phyloP scores from a whole-genome alignment of 2,888 invertebrate genomes.

The Melanostoma mellinum region DNA sequence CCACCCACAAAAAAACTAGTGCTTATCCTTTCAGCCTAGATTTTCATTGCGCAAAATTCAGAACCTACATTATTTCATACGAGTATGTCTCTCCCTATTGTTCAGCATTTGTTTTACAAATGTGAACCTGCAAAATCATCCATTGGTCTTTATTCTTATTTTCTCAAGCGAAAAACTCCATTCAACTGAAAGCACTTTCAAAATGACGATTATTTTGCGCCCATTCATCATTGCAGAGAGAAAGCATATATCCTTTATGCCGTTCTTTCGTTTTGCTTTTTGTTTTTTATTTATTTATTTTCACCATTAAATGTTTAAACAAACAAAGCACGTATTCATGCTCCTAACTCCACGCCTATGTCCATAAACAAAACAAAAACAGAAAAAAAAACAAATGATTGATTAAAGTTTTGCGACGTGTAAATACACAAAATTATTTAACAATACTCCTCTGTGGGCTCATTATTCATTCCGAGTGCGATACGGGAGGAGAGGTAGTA shows the following conservation, averaged over 20 bases:
- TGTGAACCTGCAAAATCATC: constrained; percentile 39
- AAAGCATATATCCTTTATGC: constrained; percentile 44
- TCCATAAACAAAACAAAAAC: constrained; percentile 12
- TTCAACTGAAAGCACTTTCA: constrained; percentile 59
- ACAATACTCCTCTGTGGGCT: constrained; percentile 30
- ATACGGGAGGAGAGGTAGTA: constrained; percentile 6
- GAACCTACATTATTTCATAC: too few relatives aligned
- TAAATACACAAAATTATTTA: constrained; percentile 40
- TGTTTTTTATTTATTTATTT: background rate
- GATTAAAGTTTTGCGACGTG: constrained; percentile 52
- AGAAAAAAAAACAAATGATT: constrained; percentile 43
- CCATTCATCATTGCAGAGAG: constrained; percentile 54
- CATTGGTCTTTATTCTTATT: constrained; percentile 47
- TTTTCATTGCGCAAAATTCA: too few relatives aligned
- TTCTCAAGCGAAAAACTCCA: constrained; percentile 56
- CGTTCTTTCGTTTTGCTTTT: background rate
- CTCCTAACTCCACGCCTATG: constrained; percentile 26
- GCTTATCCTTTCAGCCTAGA: too few relatives aligned
- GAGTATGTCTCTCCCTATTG: constrained; percentile 22
- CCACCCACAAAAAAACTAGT: too few relatives aligned
- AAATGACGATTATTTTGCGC: constrained; percentile 61
- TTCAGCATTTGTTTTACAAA: constrained; percentile 21
- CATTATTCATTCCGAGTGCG: constrained; percentile 36
- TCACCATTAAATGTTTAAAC: constrained; percentile 32
- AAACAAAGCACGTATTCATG: constrained; percentile 56